Evolutionary conservation across 2,888 invertebrate species (phyloP), one percentile per base, ranked within the genome.

Genomic region (Drosophila leonis): DNA sequence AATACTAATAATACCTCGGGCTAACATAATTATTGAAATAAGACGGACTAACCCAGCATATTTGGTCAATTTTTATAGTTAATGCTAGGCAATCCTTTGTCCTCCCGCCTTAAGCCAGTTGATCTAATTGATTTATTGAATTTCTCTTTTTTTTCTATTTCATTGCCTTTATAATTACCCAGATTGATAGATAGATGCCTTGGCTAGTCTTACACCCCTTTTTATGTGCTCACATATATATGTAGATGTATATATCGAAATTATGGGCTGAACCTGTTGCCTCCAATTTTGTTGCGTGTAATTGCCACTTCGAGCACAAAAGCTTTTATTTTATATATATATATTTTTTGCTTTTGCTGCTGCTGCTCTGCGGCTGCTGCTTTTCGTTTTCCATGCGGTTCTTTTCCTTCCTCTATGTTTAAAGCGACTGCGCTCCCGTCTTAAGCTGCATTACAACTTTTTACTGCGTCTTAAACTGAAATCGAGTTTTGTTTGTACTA

Each of bases 381-480:
- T 83, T 82, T 87, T 82, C 71, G 83, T 78, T 86, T 81, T 73
- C 77, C 75, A 77, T 78, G 75, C 85, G 70, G 80, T 87, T 85
- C 90, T 85, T 85, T 89, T 85, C 82, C 90, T 85, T 89, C 85
- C 90, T 85, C 85, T 85, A 84, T 85, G 88, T 82, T 85, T 82
- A 85, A 82, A 69, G 75, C 82, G 85, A 71, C 89, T 85, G 88
- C 83, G 88, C 88, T 82, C 81, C 88, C 85, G 88, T 88, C 88
- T 86, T 88, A 86, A 88, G 90, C 87, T 87, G 87, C 90, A 90
- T 90, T 90, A 88, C 88, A 80, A 87, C 89, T 88, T 88, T 88
- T 88, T 89, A 88, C 89, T 88, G 90, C 88, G 88, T 88, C 88
- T 88, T 88, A 88, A 88, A 90, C 90, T 90, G 90, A 90, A 88